Base-by-base conservation (phyloP, 2,888 invertebrate genomes). In the Xylophagus ater region DNA sequence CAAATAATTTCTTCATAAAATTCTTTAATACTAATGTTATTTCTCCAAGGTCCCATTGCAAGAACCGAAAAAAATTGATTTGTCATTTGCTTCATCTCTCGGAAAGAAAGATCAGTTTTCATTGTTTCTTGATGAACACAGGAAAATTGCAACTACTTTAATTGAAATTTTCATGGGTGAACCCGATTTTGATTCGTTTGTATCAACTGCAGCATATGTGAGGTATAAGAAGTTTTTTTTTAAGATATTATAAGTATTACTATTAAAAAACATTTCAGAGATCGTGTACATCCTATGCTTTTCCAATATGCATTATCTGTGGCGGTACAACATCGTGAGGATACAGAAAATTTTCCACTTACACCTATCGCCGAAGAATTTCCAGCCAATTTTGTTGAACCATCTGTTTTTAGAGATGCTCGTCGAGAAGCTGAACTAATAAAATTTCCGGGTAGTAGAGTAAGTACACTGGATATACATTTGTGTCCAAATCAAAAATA, bases 361-460 rank as follows among this genome's bases (percentile, higher is more conserved):
- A 87, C 87, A 0, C 74, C 82, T 0, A 74, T 87, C 47, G 74
- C 76, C 25, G 81, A 86, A 59, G 69, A 76, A 1, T 86, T 89
- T 59, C 90, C 89, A 0, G 80, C 81, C 54, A 84, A 85, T 61
- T 89, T 82, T 60, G 66, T 88, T 52, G 84, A 85, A 51, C 74
- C 81, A 7, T 73, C 76, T 25, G 72, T 80, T 3, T 78, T 87
- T 56, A 65, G 73, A 2, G 67, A 71, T 35, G 83, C 81, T 0
- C 69, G 81, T 10, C 81, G 83, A 55, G 77, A 78, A 57, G 72
- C 76, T 37, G 73, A 71, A 23, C 67, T 81, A 3, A 73, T 76
- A 2, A 68, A 71, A 0, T 54, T 56, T 39, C 46, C 51, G 4
- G 60, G 59, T 5, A 49, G 68, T 4, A 78, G 78, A 9, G 66